Conservation (phyloP, 2,888 invertebrate genomes). For the Entomobrya proxima region DNA sequence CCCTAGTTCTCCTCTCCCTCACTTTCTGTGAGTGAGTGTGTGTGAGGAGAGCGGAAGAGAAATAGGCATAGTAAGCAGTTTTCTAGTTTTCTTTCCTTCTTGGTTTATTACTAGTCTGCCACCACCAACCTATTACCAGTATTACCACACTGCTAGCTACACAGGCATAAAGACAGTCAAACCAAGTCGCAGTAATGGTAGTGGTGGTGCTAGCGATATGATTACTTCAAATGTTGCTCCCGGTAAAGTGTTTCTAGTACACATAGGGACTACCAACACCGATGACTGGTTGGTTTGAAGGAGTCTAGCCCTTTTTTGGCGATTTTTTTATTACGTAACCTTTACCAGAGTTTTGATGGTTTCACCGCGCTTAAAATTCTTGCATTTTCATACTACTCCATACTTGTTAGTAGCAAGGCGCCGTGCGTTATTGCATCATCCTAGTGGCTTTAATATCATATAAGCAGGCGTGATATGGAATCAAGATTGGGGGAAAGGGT, state of each 20-base stretch:
- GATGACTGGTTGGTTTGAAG: not conserved
- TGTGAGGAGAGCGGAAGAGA: slow-evolving; percentile 46
- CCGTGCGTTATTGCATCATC: not conserved
- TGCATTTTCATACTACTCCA: not conserved
- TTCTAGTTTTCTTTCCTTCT: slow-evolving; percentile 46
- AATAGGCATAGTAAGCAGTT: slow-evolving; percentile 54
- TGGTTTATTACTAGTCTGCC: slow-evolving; percentile 1
- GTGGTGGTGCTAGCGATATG: slow-evolving; percentile 25
- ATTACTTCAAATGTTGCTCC: slow-evolving; percentile 31
- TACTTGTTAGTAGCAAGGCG: not conserved
- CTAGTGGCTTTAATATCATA: not conserved
- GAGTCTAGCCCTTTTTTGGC: not conserved
- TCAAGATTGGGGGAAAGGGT: not conserved
- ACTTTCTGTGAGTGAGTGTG: not conserved
- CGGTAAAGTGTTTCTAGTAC: slow-evolving; percentile 1
- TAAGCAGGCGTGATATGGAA: not conserved
- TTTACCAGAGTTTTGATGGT: slow-evolving; percentile 3
- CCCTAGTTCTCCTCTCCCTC: not conserved
- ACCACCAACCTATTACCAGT: slow-evolving; percentile 3
- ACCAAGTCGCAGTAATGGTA: not conserved
- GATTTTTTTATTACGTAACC: slow-evolving; percentile 10
- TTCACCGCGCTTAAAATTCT: too few relatives aligned
- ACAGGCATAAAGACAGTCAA: not conserved
- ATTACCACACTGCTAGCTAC: not conserved
- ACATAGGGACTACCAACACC: not conserved